These are phyloP conservation scores for Corythoichthys haematopterus DNA, from an alignment of 2,113 vertebrate genomes.

Conservation along the genomic window DNA sequence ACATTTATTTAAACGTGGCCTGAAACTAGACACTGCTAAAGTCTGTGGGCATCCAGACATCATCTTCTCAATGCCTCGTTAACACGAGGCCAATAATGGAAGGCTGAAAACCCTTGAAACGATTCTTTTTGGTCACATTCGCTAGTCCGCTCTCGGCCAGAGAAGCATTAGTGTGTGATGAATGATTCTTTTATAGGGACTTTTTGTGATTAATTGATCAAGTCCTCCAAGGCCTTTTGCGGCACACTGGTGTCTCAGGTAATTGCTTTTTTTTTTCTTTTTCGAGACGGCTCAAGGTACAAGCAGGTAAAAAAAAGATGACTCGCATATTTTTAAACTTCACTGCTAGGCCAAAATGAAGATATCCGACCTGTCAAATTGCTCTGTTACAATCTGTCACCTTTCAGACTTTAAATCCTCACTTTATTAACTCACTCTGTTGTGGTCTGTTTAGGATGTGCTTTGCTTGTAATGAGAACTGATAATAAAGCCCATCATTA, in stretches of 20 bases:
- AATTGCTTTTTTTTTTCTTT: conserved; percentile 54
- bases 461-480: background rate
- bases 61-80: conserved; percentile 1
- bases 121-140: conserved; percentile 2
- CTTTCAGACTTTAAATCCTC: conserved; percentile 38
- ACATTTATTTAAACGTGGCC: background rate
- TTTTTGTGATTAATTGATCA: conserved; percentile 59
- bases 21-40: background rate
- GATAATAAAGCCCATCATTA: background rate
- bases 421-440: conserved; percentile 26
- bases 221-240: conserved; percentile 51
- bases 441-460: conserved; percentile 6
- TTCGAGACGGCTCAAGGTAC: conserved; percentile 60
- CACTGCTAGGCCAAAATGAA: conserved; percentile 51
- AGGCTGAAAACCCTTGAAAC: background rate
- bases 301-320: conserved; percentile 45
- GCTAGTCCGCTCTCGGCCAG: conserved; percentile 24
- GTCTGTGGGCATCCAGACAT: background rate
- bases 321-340: conserved; percentile 60
- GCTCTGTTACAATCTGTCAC: conserved; percentile 46
- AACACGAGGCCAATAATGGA: background rate
- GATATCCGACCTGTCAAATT: conserved; percentile 50
- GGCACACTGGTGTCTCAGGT: conserved; percentile 33
- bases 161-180: conserved; percentile 55
- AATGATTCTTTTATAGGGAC: conserved; percentile 48